Evolutionary conservation across 2,888 invertebrate species (phyloP).

Genomic region (Junonia oenone): DNA sequence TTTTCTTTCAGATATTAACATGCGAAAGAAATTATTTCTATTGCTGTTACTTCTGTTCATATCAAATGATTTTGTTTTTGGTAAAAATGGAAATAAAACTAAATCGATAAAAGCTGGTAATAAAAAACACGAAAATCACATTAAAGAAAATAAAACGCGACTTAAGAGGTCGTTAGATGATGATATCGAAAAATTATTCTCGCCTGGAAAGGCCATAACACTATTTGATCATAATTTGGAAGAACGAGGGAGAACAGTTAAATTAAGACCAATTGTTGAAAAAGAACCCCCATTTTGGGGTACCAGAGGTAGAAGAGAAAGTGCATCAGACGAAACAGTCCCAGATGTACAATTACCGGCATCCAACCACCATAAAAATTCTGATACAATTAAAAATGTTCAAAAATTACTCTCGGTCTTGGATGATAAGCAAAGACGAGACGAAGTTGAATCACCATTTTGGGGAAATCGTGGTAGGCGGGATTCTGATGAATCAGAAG

Average conservation of each 20-base stretch:
- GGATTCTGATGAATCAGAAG: slow-evolving; percentile 37
- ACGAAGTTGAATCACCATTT: slow-evolving; percentile 34
- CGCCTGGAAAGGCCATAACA: slow-evolving; percentile 31
- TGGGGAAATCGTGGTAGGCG: slow-evolving; percentile 53
- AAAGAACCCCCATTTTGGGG: slow-evolving; percentile 64
- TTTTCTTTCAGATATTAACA: slow-evolving; percentile 41
- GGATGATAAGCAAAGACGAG: slow-evolving; percentile 13
- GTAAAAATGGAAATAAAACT: slow-evolving; percentile 46
- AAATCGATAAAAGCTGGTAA: slow-evolving; percentile 39
- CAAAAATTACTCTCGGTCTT: slow-evolving; percentile 17
- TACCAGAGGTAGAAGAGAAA: slow-evolving; percentile 54
- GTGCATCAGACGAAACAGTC: slow-evolving; percentile 41
- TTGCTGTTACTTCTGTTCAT: slow-evolving; percentile 47
- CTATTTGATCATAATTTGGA: slow-evolving; percentile 27
- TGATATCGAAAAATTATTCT: slow-evolving; percentile 39
- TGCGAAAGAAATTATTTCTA: slow-evolving; percentile 47
- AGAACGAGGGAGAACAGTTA: slow-evolving; percentile 11
- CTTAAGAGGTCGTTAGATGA: slow-evolving; percentile 50
- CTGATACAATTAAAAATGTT: slow-evolving; percentile 30
- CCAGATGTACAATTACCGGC: slow-evolving; percentile 21
- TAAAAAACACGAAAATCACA: slow-evolving; percentile 40
- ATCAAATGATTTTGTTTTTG: slow-evolving; percentile 45
- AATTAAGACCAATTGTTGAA: slow-evolving; percentile 28
- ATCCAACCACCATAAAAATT: slow-evolving; percentile 19
- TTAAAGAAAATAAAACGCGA: slow-evolving; percentile 42